Percentiles rank a stretch among this genome's conserved stretches.
Evolutionary conservation across 2,797 vertebrate genomes (phyloP).

Genomic region (Ctenochaetus hawaiiensis): DNA sequence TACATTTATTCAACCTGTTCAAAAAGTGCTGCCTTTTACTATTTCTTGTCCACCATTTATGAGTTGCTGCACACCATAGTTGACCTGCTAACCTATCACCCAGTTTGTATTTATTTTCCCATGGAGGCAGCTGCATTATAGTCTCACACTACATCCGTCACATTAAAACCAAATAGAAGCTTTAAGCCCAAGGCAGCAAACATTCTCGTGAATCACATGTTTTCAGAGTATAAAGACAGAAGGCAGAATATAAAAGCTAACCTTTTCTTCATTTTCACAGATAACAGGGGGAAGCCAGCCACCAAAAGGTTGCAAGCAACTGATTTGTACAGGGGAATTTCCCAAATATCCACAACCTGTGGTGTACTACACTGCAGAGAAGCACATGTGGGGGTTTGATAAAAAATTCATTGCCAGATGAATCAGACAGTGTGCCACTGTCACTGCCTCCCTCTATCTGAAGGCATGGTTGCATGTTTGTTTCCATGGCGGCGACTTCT

Average conservation of each 20-base stretch:
- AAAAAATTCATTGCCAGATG: slow-evolving; percentile 55
- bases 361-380: slow-evolving; percentile 17
- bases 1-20: not conserved
- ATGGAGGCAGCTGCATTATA: not conserved
- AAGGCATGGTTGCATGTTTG: slow-evolving; percentile 59
- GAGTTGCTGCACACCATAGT: slow-evolving; percentile 2
- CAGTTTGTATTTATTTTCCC: slow-evolving; percentile 4
- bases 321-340: slow-evolving; percentile 33
- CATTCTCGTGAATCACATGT: slow-evolving; percentile 11
- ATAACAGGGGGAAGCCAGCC: slow-evolving; percentile 36
- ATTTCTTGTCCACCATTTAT: slow-evolving; percentile 6
- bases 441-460: slow-evolving; percentile 55
- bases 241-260: slow-evolving; percentile 15
- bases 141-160: slow-evolving; percentile 18
- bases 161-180: slow-evolving; percentile 16
- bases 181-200: slow-evolving; percentile 16
- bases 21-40: not conserved
- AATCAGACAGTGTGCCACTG: slow-evolving; percentile 59
- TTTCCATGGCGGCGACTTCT: slow-evolving; percentile 76
- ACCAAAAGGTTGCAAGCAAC: slow-evolving; percentile 33
- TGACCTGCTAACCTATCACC: slow-evolving; percentile 14
- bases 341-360: slow-evolving; percentile 41
- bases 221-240: slow-evolving; percentile 36
- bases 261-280: slow-evolving; percentile 35
- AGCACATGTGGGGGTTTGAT: slow-evolving; percentile 44